Percentiles rank a stretch among this genome's conserved stretches.
These are phyloP conservation scores for Lithosia quadra DNA, from an alignment of 2,888 invertebrate genomes.

Conservation along the genomic window DNA sequence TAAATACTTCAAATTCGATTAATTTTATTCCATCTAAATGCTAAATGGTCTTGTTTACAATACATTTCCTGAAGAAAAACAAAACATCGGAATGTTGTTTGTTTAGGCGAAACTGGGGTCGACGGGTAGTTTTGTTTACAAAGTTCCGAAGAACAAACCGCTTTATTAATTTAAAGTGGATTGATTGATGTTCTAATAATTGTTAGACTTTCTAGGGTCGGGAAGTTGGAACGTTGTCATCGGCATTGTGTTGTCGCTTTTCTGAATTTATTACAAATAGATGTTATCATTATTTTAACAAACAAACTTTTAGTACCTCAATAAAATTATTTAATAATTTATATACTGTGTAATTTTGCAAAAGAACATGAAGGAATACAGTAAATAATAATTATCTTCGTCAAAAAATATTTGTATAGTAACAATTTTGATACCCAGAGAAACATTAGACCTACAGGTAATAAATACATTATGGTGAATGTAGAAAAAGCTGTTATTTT, in stretches of 20 bases:
- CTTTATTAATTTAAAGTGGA: conserved; percentile 40
- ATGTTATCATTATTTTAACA: background rate
- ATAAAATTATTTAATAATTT: background rate
- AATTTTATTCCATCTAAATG: background rate
- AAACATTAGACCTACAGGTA: too few species aligned
- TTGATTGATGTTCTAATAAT: conserved; percentile 37
- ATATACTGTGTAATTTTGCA: background rate
- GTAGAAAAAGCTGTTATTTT: too few species aligned
- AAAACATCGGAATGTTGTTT: conserved; percentile 34
- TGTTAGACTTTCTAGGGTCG: conserved; percentile 13
- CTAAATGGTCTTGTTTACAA: conserved; percentile 24
- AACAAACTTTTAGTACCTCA: background rate
- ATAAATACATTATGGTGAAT: too few species aligned
- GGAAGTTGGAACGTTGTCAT: conserved; percentile 9
- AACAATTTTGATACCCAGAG: too few species aligned
- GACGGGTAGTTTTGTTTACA: conserved; percentile 19
- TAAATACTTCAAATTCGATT: background rate
- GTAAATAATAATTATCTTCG: too few species aligned
- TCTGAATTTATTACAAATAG: background rate
- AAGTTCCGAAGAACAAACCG: conserved; percentile 26
- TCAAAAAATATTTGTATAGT: too few species aligned
- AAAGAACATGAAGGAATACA: too few species aligned
- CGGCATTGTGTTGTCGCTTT: conserved; percentile 1
- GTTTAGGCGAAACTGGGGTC: conserved; percentile 33
- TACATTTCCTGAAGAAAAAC: conserved; percentile 28